Evolutionary conservation across 2,113 vertebrate genomes (phyloP), one percentile per base, ranked within the genome.

Genomic region (Protomyctophum bolini): DNA sequence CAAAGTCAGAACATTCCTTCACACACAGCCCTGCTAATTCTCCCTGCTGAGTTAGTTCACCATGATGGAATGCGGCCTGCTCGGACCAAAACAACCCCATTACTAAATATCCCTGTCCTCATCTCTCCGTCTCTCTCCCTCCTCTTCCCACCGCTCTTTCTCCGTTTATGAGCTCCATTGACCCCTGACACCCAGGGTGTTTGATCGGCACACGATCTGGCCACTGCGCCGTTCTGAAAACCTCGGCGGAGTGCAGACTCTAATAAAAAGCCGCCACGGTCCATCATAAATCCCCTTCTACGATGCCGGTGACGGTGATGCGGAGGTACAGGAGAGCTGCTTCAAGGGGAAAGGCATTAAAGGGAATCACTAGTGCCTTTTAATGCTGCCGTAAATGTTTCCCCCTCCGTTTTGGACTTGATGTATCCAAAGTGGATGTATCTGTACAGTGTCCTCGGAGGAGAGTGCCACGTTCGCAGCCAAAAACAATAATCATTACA

Each of bases 1-100:
- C 60, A 65, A 81, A 86, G 69, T 48, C 10, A 0, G 63, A 9
- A 14, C 73, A 81, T 88, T 85, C 81, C 72, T 84, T 60, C 59
- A 59, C 29, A 80, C 59, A 59, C 29, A 80, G 74, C 2, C 7
- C 62, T 74, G 78, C 80, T 79, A 86, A 64, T 69, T 82, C 80
- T 74, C 62, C 76, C 76, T 59, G 76, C 77, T 86, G 84, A 87
- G 77, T 82, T 85, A n/a, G n/a, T n/a, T n/a, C 82, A 89, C 83
- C 63, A 2, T 67, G 73, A 73, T 70, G 83, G 86, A 88, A 88
- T 88, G 89, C 68, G 69, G 80, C 69, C 77, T 33, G 70, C 72
- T 79, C 70, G 61, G 80, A 75, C 69, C 29, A 7, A 72, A 89
- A 65, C 82, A 58, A 69, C 79, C 73, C 72, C n/a, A 78, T 86